These are phyloP conservation scores for Kradibia gibbosae DNA, from an alignment of 1,140 invertebrate genomes.

Conservation along the genomic window DNA sequence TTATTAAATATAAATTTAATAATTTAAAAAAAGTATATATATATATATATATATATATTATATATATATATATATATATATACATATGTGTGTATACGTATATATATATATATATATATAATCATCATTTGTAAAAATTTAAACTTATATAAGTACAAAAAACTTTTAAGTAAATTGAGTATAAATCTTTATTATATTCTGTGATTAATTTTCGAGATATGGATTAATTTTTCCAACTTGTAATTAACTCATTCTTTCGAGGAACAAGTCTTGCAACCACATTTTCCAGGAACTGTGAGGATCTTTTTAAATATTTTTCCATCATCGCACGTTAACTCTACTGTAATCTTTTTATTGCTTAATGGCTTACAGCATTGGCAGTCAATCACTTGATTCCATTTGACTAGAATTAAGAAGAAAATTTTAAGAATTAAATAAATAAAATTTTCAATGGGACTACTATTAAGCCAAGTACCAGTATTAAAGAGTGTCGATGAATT, in stretches of 20 bases:
- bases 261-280: slow-evolving; percentile 74
- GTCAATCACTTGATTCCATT: slow-evolving; percentile 70
- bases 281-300: slow-evolving; percentile 72
- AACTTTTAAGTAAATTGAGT: slow-evolving; percentile 5
- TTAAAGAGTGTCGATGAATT: slow-evolving; percentile 79
- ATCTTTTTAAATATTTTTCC: slow-evolving; percentile 69
- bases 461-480: slow-evolving; percentile 68
- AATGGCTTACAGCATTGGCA: slow-evolving; percentile 78
- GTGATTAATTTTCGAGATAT: not conserved
- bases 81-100: too few species aligned
- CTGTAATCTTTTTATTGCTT: slow-evolving; percentile 65
- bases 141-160: slow-evolving; percentile 24
- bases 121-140: slow-evolving; percentile 22
- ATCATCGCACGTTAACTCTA: slow-evolving; percentile 74
- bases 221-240: not conserved
- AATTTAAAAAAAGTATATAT: slow-evolving; percentile 50
- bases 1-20: slow-evolving; percentile 60
- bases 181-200: not conserved
- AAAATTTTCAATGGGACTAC: not conserved
- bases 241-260: not conserved
- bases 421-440: slow-evolving; percentile 10
- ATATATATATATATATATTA: slow-evolving; percentile 7
- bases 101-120: too few species aligned
- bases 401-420: slow-evolving; percentile 63
- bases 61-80: too few species aligned